Base-by-base conservation (phyloP, 2,797 vertebrate genomes). In the Anniella stebbinsi region DNA sequence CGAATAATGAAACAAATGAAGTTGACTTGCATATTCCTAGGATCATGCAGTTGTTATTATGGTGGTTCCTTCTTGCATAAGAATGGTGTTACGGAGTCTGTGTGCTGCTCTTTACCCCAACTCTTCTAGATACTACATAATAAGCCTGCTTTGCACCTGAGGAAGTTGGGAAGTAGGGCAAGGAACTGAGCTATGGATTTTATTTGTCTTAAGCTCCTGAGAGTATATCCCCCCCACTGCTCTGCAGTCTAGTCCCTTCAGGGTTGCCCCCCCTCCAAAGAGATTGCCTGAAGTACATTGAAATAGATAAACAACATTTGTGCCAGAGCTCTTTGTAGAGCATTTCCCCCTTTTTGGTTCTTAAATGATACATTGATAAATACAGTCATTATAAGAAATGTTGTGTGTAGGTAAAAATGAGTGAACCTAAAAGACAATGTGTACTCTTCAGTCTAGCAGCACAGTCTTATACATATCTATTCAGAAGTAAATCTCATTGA, bases 231-330 rank as follows among this genome's bases (percentile, higher is more conserved):
- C n/a, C 69, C 36, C n/a, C 41, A 4, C 11, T 21, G 36, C 25
- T 81, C 17, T 81, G 33, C 23, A 36, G 23, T 60, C 78, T 57
- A 82, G 28, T 60, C 77, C 33, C 48, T 88, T 45, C 18, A 87
- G 92, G 89, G 82, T 90, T 51, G 1, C 10, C 10, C 10, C 51
- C 93, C 91, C 2, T 92, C 89, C 85, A 88, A 82, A 84, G 88
- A 87, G 80, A 90, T 91, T 95, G 89, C 78, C 92, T 89, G 89
- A 95, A 86, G 2, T 86, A 23, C 84, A 60, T 90, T 91, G 93
- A 87, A 94, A 92, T 90, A 90, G 86, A 67, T 90, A 86, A 78
- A 67, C 60, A 67, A 25, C n/a, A n/a, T 36, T 87, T n/a, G 67
- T 87, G 45, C 7, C 75, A 57, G 51, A n/a, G 36, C 54, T n/a